Evolutionary conservation across 53 echinoderm and acorn worm genomes (phyloP).

Genomic region (Mesocentrotus franciscanus): DNA sequence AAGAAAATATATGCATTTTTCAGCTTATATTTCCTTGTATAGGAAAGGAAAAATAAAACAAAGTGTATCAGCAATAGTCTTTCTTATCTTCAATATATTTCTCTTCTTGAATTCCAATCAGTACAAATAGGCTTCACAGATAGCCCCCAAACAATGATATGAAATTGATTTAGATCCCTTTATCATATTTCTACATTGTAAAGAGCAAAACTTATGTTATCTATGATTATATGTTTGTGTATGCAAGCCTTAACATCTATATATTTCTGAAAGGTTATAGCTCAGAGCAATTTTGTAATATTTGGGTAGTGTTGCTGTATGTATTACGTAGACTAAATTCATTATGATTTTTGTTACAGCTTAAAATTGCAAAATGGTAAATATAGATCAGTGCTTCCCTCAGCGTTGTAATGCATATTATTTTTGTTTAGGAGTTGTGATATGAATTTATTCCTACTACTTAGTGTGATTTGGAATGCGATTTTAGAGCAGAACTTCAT

Average conservation of each 20-base stretch:
- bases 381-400: slow-evolving; percentile 47
- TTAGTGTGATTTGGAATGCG: slow-evolving; percentile 18
- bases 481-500: not conserved
- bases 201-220: not conserved
- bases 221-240: not conserved
- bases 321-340: slow-evolving; percentile 34
- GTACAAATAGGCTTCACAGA: not conserved
- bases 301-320: slow-evolving; percentile 49
- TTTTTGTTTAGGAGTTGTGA: slow-evolving; percentile 5
- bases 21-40: not conserved
- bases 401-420: not conserved
- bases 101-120: not conserved
- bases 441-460: slow-evolving; percentile 17
- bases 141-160: not conserved
- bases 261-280: slow-evolving; percentile 39
- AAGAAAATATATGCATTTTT: not conserved
- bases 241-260: slow-evolving; percentile 52
- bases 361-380: not conserved
- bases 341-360: slow-evolving; percentile 20
- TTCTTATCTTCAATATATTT: slow-evolving; percentile 43
- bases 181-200: not conserved
- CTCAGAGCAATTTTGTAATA: slow-evolving; percentile 28
- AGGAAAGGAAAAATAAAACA: not conserved
- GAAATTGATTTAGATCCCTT: not conserved
- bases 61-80: slow-evolving; percentile 50